Base-by-base conservation (phyloP, 2,888 invertebrate species). In the Drosophila seclusa region DNA sequence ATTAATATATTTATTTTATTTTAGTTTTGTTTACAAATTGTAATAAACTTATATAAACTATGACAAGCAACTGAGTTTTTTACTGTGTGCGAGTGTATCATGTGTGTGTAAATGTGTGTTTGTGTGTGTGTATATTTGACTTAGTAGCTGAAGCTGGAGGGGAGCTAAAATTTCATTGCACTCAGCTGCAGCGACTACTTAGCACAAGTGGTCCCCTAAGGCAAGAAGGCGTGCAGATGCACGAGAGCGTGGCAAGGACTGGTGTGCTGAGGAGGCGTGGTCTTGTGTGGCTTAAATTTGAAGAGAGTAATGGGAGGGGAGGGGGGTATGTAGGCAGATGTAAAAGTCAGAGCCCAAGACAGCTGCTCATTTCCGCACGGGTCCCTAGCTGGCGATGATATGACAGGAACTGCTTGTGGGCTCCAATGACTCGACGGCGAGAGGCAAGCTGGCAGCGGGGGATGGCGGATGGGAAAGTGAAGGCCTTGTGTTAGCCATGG, bases 351-450 rank as follows among this genome's bases (percentile, higher is more conserved):
- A 73, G 81, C 63, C 63, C 85, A 88, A 81, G 86, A 89, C 90
- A 86, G 90, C 86, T 86, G 86, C 90, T 86, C 86, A 86, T 86
- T 90, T 86, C 86, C 86, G 86, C 84, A 83, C 71, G 81, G 81
- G 66, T 70, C 34, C 18, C 74, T 71, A 77, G 67, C 80, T 83
- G 87, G 87, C 87, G 78, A 85, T 85, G 85, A 85, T 89, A 90
- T 76, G 84, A 71, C 76, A 74, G 83, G 68, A 72, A 75, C 65
- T 65, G 65, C 73, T 72, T 65, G 63, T 53, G 61, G 61, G 54
- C 48, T 32, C 34, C 32, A 34, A 32, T n/a, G 48, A n/a, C 29
- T 21, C 18, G 31, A 45, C 29, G 7, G 50, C 10, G 1, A 31
- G 34, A 36, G 21, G 50, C n/a, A 29, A 57, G 40, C 45, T 58